Evolutionary conservation across 2,888 invertebrate genomes (phyloP), one percentile per base, ranked within the genome.

Genomic region (Diaprepes abbreviatus): DNA sequence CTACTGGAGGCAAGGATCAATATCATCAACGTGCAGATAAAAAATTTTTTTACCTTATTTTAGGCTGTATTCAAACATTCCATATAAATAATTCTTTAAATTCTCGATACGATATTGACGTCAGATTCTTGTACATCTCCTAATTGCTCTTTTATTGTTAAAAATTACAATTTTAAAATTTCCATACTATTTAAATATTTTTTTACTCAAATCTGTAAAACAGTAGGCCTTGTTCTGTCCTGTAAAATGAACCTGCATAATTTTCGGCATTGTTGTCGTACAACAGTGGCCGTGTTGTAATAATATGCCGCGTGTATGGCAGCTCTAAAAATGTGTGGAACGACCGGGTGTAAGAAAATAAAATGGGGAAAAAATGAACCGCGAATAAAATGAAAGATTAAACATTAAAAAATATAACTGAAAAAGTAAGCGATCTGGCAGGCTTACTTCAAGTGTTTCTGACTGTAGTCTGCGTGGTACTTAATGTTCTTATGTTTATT

Each of bases 201-300:
- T 43, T 21, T 10, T 21, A 3, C 19, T 21, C 5, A 24, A 24
- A 24, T n/a, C 45, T 45, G 1, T 3, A 24, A 5, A 24, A 24
- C 12, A 24, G 7, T 5, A 3, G 45, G 21, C 45, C 45, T 45
- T 45, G 21, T 24, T 12, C 6, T 24, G 19, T 45, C 24, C 45
- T 57, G 57, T 40, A 38, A 57, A 57, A 57, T 57, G 40, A 57
- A 57, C 57, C 57, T 57, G 57, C 57, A 57, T 40, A 57, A 57
- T 57, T 57, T 40, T 57, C 40, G 40, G 38, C 38, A 57, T 57
- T 63, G 63, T 64, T 64, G 63, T 64, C 43, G 63, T 64, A 64
- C 63, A 64, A 64, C 63, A 40, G 63, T 64, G 63, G 63, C 63
- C 63, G 54, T 64, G 63, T 64, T 64, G 52, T 54, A 64, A 43